Evolutionary conservation across 1,140 invertebrate species (phyloP), one percentile per base, ranked within the genome.

Genomic region (Caenorhabditis briggsae): DNA sequence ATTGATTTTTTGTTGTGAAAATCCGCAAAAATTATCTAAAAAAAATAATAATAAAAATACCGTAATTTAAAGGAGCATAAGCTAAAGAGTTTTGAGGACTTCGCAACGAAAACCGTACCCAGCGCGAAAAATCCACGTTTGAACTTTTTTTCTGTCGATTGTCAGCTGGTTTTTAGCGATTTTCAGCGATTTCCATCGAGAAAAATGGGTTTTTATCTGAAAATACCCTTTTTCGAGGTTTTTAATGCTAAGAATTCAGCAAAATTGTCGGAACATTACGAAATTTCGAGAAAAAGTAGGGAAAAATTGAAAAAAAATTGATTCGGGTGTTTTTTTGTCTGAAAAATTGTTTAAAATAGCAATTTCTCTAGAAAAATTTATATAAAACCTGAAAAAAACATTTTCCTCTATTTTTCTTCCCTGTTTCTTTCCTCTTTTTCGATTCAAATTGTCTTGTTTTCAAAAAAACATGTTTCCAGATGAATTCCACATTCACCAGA

Each of bases 401-500:
- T 53, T 53, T 53, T 53, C 50, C 50, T 1, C 50, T n/a, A 53
- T 58, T 58, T n/a, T 58, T n/a, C n/a, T n/a, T n/a, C n/a, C n/a
- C n/a, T 58, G 16, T n/a, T n/a, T 58, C 1, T 18, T 58, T 1
- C 7, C 16, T 7, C 1, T 58, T 12, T 18, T 8, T 25, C 18
- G 11, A 16, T 64, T 25, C n/a, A n/a, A n/a, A n/a, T n/a, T n/a
- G n/a, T n/a, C n/a, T n/a, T n/a, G n/a, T 64, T 64, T 64, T 8
- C 6, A 25, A 0, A 25, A 18, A 64, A 64, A 8, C 5, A 9
- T 33, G 5, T 23, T 70, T 70, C n/a, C 64, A 70, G 64, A 70
- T 70, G 70, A 20, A 61, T 20, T 50, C 70, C 3, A 78, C 46
- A 50, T 78, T 78, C 46, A 78, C 70, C n/a, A 78, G 50, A 78